Evolutionary conservation across 1,140 invertebrate species (phyloP).

Genomic region (Macrobrachium nipponense): DNA sequence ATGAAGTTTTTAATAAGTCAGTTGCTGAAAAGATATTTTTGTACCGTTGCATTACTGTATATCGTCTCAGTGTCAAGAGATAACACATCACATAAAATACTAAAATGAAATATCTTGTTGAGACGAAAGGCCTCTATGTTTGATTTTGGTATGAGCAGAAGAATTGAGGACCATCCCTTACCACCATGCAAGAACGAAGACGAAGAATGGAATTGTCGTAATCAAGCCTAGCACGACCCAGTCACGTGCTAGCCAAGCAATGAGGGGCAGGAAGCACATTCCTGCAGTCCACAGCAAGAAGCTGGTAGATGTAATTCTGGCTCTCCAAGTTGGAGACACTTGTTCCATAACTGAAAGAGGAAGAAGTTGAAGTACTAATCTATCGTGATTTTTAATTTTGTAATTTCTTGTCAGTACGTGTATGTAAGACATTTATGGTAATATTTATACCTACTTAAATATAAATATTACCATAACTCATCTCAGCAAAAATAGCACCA

Average conservation of each 20-base stretch:
- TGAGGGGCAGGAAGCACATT: slow-evolving; percentile 65
- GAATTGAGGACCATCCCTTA: slow-evolving; percentile 31
- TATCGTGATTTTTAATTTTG: not conserved
- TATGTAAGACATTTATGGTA: not conserved
- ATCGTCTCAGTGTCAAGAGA: too few relatives aligned
- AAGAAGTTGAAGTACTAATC: not conserved
- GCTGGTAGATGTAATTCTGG: slow-evolving; percentile 65
- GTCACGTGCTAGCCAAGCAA: slow-evolving; percentile 66
- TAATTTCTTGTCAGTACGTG: not conserved
- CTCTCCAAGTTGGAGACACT: slow-evolving; percentile 65
- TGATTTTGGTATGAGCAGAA: not conserved
- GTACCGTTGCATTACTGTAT: too few relatives aligned
- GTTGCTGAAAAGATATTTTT: too few relatives aligned
- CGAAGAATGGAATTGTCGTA: slow-evolving; percentile 65
- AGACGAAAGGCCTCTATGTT: not conserved
- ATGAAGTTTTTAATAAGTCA: too few relatives aligned
- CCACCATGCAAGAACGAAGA: slow-evolving; percentile 64
- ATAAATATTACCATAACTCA: too few relatives aligned
- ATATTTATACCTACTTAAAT: too few relatives aligned
- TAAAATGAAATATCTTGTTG: not conserved
- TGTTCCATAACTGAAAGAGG: slow-evolving; percentile 66
- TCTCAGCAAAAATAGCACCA: too few relatives aligned
- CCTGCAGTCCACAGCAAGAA: slow-evolving; percentile 67
- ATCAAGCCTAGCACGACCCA: slow-evolving; percentile 66
- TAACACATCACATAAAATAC: not conserved